Base-by-base conservation (phyloP, 2,113 vertebrate genomes). In the Haemorhous mexicanus region DNA sequence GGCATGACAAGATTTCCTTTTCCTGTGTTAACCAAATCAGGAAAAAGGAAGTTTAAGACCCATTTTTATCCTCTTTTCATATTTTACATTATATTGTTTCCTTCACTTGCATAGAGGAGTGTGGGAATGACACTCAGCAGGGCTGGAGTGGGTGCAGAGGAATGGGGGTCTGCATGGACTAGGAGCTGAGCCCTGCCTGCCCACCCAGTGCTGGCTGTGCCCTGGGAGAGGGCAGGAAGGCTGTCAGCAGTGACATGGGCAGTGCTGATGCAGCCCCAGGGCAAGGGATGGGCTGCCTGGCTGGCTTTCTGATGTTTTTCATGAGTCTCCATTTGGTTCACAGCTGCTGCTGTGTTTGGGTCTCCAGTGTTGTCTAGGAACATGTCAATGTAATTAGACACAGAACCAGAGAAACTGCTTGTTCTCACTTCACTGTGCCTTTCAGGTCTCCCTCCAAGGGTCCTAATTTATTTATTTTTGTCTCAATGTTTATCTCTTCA, bases 391-490 rank as follows among this genome's bases (percentile, higher is more conserved):
- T 67, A 90, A 96, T 95, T 92, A 94, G 7, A 66, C 63, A n/a
- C 55, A 77, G 39, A 68, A 69, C 8, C 16, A 62, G 63, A 88
- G 75, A 90, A 92, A 37, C 3, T 0, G 9, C 75, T 79, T 77
- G 55, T 91, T 96, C 89, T 85, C 95, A 66, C 87, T 90, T 80
- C 84, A 61, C 7, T 49, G 20, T 84, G 94, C 93, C 95, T 94
- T 79, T 94, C 77, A 58, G 89, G 59, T 86, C 61, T 88, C 55
- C 74, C 90, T 91, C 67, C 24, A 43, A 85, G 85, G 55, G 55
- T 39, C 37, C 55, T 50, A 30, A 79, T 87, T 87, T 82, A 79
- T 90, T 95, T 95, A 85, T 93, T 95, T 95, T 88, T 70, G 79
- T 85, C 63, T 93, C 30, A 41, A 52, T 39, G 39, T 94, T 94